phyloP scores from a whole-genome alignment of 2,797 vertebrate species.

The Sebastes umbrosus region DNA sequence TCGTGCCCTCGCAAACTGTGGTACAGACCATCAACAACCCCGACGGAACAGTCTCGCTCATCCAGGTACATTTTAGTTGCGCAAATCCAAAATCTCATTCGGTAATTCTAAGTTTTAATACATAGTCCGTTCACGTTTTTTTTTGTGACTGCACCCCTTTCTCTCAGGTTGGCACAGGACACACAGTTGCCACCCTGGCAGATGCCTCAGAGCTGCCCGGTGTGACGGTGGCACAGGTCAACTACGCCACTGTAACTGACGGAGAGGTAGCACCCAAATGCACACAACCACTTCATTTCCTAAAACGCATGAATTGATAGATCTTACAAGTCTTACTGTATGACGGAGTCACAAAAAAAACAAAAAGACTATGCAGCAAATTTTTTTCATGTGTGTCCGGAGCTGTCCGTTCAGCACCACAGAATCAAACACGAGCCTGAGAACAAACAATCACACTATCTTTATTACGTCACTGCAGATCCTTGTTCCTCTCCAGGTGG shows the following conservation, averaged over 20 bases:
- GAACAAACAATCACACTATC: background rate
- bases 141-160: background rate
- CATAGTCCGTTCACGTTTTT: background rate
- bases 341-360: background rate
- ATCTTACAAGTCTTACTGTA: background rate
- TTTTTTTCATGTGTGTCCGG: background rate
- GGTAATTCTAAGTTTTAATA: background rate
- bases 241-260: constrained; percentile 94
- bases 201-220: constrained; percentile 96
- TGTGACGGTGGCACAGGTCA: constrained; percentile 96
- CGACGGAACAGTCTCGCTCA: constrained; percentile 97
- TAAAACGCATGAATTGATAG: background rate
- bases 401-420: constrained; percentile 23
- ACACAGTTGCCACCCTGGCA: constrained; percentile 95
- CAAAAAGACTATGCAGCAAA: background rate
- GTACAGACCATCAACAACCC: constrained; percentile 99
- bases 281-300: background rate
- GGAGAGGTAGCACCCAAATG: constrained; percentile 86
- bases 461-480: background rate
- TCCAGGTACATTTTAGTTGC: constrained; percentile 85
- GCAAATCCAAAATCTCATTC: background rate
- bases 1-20: constrained; percentile 95
- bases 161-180: constrained; percentile 93
- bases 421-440: background rate
- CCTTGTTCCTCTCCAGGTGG: constrained; percentile 81